These are phyloP conservation scores for Lepus townsendii DNA, from an alignment of 2,797 vertebrate genomes.

Conservation along the genomic window DNA sequence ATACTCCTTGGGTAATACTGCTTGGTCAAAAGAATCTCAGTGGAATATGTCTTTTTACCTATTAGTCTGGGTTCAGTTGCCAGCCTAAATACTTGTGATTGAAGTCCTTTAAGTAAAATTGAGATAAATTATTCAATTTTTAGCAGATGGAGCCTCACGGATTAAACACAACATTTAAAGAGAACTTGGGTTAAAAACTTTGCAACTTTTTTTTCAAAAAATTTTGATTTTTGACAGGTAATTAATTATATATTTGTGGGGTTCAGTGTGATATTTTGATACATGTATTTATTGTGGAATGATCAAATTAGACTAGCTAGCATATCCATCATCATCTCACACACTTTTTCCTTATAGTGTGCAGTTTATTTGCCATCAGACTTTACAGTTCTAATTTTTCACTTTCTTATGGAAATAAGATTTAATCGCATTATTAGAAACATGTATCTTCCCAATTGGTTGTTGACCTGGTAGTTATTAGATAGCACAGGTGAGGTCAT, in stretches of 20 bases:
- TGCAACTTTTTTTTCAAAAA: constrained; percentile 12
- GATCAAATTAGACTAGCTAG: background rate
- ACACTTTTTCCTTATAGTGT: constrained; percentile 18
- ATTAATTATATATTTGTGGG: background rate
- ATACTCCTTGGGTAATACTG: constrained; percentile 20
- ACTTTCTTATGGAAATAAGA: constrained; percentile 41
- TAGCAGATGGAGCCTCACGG: background rate
- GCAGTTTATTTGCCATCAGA: constrained; percentile 50
- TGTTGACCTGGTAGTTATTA: constrained; percentile 49
- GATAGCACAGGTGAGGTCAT: background rate
- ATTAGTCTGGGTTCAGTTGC: constrained; percentile 7
- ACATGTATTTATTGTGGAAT: background rate
- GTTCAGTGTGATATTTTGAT: background rate
- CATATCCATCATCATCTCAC: background rate
- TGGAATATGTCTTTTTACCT: background rate
- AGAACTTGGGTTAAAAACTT: constrained; percentile 19
- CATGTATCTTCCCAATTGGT: constrained; percentile 1
- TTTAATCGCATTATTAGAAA: constrained; percentile 69
- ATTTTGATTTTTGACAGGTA: background rate
- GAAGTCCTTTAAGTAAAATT: constrained; percentile 59
- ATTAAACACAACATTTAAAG: constrained; percentile 43
- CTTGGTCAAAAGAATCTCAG: constrained; percentile 51
- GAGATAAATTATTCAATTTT: constrained; percentile 46
- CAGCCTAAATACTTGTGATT: constrained; percentile 49
- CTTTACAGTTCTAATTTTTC: constrained; percentile 30